These are phyloP conservation scores for Gymnorhina tibicen DNA, from an alignment of 2,113 vertebrate genomes.

Conservation along the genomic window DNA sequence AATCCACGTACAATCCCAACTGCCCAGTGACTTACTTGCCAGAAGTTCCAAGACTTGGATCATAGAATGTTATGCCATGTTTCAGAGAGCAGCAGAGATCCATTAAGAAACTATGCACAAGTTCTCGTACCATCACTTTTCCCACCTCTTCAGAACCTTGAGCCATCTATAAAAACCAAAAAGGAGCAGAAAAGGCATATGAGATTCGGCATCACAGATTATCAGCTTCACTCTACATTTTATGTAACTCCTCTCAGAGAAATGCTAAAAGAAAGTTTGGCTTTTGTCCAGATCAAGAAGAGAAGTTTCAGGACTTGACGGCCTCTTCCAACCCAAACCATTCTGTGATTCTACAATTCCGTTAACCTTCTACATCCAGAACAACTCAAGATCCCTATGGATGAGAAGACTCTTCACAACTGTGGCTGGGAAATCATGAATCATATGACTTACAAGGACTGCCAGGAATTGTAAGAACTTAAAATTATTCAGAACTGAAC, in stretches of 20 bases:
- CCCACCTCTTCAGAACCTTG: slow-evolving; percentile 71
- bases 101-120: slow-evolving; percentile 86
- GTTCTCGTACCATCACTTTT: slow-evolving; percentile 76
- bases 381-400: background rate
- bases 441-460: background rate
- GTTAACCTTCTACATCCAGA: background rate
- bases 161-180: slow-evolving; percentile 11
- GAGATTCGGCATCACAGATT: background rate
- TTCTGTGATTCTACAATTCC: background rate
- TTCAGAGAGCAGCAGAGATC: slow-evolving; percentile 93
- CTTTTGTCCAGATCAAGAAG: background rate
- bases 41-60: slow-evolving; percentile 85
- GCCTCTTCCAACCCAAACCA: background rate
- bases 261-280: background rate
- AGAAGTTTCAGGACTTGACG: background rate
- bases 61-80: slow-evolving; percentile 91
- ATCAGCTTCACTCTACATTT: background rate
- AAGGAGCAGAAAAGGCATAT: background rate
- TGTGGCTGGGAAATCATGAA: background rate
- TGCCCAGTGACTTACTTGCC: slow-evolving; percentile 73
- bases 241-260: background rate
- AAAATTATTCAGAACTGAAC: background rate
- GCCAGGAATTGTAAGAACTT: background rate
- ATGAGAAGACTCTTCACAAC: background rate
- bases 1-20: rapidly evolving